These are phyloP conservation scores for Aplochiton taeniatus DNA, from an alignment of 2,797 vertebrate genomes.

Conservation along the genomic window DNA sequence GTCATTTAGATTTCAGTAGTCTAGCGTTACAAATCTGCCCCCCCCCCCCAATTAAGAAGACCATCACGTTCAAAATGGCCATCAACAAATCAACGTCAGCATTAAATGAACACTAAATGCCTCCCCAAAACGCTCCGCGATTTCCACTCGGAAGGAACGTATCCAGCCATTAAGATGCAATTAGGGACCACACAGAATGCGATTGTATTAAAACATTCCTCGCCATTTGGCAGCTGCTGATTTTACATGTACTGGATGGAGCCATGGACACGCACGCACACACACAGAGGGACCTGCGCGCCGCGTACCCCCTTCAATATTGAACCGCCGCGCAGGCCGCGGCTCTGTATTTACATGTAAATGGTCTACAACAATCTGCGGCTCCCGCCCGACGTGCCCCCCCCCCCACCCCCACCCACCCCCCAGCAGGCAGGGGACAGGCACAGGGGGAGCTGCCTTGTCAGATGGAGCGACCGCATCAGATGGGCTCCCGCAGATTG, in stretches of 20 bases:
- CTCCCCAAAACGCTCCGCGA: conserved; percentile 7
- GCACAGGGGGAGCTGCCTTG: conserved; percentile 33
- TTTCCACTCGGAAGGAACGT: conserved; percentile 55
- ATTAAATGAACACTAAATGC: conserved; percentile 35
- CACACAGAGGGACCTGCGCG: conserved; percentile 65
- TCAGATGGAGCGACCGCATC: conserved; percentile 76
- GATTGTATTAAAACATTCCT: conserved; percentile 79
- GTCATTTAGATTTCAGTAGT: background rate
- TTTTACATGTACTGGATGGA: conserved; percentile 74
- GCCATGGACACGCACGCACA: conserved; percentile 69
- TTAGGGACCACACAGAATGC: conserved; percentile 76
- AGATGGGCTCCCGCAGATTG: conserved; percentile 72
- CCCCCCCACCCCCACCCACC: conserved; percentile 22
- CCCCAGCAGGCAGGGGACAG: conserved; percentile 70
- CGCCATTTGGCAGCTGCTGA: conserved; percentile 78
- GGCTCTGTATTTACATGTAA: conserved; percentile 84
- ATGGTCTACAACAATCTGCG: conserved; percentile 84
- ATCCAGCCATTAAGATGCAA: conserved; percentile 75
- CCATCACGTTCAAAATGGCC: too few species aligned
- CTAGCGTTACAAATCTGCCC: background rate
- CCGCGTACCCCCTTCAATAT: conserved; percentile 78
- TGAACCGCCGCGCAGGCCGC: conserved; percentile 75
- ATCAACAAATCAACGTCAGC: too few species aligned
- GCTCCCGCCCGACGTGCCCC: conserved; percentile 62
- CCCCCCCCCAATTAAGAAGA: conserved; percentile 35